Conservation (phyloP, 2,797 vertebrate species). For the Falco berigora region DNA sequence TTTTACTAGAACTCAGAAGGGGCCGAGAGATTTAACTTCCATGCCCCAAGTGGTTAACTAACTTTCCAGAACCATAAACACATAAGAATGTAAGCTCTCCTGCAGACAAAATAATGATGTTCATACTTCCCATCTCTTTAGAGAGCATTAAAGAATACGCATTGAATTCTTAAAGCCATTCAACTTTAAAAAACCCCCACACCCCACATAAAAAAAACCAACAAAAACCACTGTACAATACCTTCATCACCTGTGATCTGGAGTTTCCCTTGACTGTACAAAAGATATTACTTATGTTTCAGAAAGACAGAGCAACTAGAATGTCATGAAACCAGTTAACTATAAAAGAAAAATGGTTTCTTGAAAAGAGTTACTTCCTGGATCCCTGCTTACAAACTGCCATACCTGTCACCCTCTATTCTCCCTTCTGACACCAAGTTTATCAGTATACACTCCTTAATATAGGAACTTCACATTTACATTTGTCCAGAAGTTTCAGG, state of each 20-base stretch:
- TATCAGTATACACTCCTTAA: background rate
- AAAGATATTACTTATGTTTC: background rate
- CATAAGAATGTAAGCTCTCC: background rate
- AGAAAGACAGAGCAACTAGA: background rate
- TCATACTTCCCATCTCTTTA: background rate
- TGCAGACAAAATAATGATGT: background rate
- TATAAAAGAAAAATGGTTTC: background rate
- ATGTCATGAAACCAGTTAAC: background rate
- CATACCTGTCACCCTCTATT: background rate
- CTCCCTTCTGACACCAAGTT: background rate
- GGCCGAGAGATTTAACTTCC: background rate
- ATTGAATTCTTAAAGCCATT: background rate
- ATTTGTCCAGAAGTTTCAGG: background rate
- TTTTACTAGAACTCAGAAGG: background rate
- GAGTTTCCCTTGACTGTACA: background rate
- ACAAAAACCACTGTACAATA: no score
- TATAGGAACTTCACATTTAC: fast-evolving
- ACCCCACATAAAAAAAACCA: no score
- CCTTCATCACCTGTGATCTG: background rate
- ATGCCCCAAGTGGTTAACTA: background rate
- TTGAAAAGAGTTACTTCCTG: background rate
- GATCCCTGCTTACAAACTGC: background rate
- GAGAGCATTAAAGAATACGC: background rate
- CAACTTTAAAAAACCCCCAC: background rate
- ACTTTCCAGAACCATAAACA: background rate